Percentiles rank a stretch among this genome's conserved stretches.
Evolutionary conservation across 2,797 vertebrate species (phyloP).

Genomic region (Caiman crocodilus): DNA sequence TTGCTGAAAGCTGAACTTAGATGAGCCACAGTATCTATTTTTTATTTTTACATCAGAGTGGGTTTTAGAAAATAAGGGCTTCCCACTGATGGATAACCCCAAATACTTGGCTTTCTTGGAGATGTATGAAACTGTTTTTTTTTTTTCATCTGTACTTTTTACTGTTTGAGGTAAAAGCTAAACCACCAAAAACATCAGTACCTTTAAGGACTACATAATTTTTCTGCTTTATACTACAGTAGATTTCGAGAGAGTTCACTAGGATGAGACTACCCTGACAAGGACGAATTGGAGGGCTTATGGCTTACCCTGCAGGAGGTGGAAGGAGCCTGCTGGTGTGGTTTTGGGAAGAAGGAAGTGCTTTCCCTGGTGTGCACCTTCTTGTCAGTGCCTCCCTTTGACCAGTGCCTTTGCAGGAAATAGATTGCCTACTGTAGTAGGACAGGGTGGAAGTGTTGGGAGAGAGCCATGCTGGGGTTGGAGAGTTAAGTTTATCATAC

Average conservation of each 20-base stretch:
- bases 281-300: neutral
- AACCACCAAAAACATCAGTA: neutral
- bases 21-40: neutral
- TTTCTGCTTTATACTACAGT: neutral
- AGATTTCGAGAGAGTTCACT: neutral
- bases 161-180: neutral
- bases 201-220: neutral
- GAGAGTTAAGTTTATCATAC: neutral
- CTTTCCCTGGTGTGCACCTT: neutral
- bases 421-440: too few species aligned
- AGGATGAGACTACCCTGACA: neutral
- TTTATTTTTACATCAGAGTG: neutral
- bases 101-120: accelerated
- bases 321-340: neutral
- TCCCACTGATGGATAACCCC: neutral
- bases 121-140: neutral
- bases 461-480: neutral
- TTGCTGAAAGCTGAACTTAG: neutral
- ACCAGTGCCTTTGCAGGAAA: too few species aligned
- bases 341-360: neutral
- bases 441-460: neutral
- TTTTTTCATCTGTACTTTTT: neutral
- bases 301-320: neutral
- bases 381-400: neutral
- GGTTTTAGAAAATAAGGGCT: neutral